Conservation (phyloP, 2,888 invertebrate genomes). For the Melieria picta region DNA sequence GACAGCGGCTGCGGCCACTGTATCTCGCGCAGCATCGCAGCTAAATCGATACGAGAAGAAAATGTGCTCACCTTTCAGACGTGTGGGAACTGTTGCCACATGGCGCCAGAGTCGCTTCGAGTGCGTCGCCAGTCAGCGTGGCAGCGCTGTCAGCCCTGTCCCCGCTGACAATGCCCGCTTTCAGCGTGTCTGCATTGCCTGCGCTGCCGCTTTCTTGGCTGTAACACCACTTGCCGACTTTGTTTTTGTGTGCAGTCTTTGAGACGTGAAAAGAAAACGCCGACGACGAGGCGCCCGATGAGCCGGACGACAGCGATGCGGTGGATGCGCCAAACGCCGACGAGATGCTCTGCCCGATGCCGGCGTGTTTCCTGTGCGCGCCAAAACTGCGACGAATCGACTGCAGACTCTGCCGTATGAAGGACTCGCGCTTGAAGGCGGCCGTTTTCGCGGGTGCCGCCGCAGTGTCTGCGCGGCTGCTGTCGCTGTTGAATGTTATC, state of each 20-base stretch:
- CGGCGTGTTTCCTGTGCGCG: slow-evolving; percentile 46
- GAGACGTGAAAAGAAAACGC: background rate
- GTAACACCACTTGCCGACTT: slow-evolving; percentile 1
- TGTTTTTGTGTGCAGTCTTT: background rate
- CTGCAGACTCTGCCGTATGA: slow-evolving; percentile 57
- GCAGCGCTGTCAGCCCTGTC: slow-evolving; percentile 10
- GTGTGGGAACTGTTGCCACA: too few relatives aligned
- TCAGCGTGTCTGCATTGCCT: background rate
- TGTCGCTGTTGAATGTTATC: background rate
- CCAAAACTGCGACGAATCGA: slow-evolving; percentile 58
- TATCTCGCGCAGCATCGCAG: too few relatives aligned
- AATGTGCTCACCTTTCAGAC: too few relatives aligned
- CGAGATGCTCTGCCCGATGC: slow-evolving; percentile 3
- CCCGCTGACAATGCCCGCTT: background rate
- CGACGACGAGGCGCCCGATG: slow-evolving; percentile 36
- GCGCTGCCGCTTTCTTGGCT: background rate
- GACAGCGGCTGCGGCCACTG: too few relatives aligned
- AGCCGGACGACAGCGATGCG: slow-evolving; percentile 41
- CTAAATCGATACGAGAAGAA: too few relatives aligned
- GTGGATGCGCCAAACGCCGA: slow-evolving; percentile 39
- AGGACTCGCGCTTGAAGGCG: slow-evolving; percentile 56
- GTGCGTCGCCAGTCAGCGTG: slow-evolving; percentile 15
- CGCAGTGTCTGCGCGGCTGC: slow-evolving; percentile 25
- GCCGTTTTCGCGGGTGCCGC: slow-evolving; percentile 26
- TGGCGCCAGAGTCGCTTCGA: too few relatives aligned